Base-by-base conservation (phyloP, 2,797 vertebrate genomes). In the Anabacerthia variegaticeps region DNA sequence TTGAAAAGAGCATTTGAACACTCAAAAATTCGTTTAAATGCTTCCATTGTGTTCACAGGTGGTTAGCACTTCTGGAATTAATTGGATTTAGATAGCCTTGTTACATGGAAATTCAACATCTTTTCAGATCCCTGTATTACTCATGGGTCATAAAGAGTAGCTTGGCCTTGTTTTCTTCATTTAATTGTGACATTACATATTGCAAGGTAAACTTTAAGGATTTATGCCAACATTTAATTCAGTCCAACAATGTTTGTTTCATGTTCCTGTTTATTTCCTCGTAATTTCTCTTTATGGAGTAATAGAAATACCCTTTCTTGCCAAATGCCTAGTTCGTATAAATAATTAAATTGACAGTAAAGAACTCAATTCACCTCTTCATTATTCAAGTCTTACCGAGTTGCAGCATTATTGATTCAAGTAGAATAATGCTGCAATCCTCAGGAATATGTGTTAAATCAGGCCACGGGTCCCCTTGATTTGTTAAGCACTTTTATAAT, bases 201-300 rank as follows among this genome's bases (percentile, higher is more conserved):
- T 74, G 83, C 75, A 85, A 95, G 75, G 94, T 93, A 96, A 95
- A 93, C 93, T 94, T 91, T 12, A 43, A 79, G 88, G 81, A 96
- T 83, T 78, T 86, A 83, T 80, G 63, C 89, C 84, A 93, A 51
- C 54, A 10, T 89, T 95, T 95, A 79, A 80, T 78, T 94, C 84
- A 89, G 62, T 85, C 48, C 81, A 93, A n/a, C 78, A 91, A 24
- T 6, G 22, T 77, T 83, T 74, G 55, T 78, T 93, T 81, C 83
- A 18, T 62, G 74, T 74, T 91, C 80, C 78, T 81, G 65, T 94
- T 94, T 87, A 96, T 95, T 87, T 88, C 49, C 61, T 73, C 85
- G 82, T 93, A 92, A 96, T 94, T 95, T 89, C 56, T 88, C 85
- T 92, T 95, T 94, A 93, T 82, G 90, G 71, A 95, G 56, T 85